Percentiles rank a stretch among this genome's conserved stretches.
phyloP scores from a whole-genome alignment of 2,113 vertebrate genomes.

The Dermatemys mawii region DNA sequence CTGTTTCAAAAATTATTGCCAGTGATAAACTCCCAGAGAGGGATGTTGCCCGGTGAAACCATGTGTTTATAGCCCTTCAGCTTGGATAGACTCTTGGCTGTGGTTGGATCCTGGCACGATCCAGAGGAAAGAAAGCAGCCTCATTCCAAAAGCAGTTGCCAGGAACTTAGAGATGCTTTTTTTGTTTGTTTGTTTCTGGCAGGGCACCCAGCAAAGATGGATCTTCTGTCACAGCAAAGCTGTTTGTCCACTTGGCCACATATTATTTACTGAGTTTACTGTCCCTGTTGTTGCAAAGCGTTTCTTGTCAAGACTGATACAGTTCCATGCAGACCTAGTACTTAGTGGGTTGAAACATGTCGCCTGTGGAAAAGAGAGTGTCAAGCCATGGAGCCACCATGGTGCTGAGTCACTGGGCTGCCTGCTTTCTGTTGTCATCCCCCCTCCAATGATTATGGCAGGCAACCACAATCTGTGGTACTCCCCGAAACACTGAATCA shows the following conservation, averaged over 20 bases:
- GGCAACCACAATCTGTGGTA: accelerated
- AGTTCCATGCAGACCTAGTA: background rate
- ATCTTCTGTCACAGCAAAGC: background rate
- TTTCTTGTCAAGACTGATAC: background rate
- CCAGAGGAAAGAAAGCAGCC: slow-evolving; percentile 7
- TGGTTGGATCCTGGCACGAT: background rate
- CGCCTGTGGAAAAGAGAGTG: background rate
- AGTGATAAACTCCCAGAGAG: slow-evolving; percentile 16
- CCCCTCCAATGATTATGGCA: background rate
- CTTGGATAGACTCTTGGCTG: slow-evolving; percentile 36
- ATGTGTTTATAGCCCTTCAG: slow-evolving; percentile 31
- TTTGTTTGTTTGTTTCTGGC: slow-evolving; percentile 18
- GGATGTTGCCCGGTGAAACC: slow-evolving; percentile 55
- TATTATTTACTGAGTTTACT: background rate
- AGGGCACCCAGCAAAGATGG: background rate
- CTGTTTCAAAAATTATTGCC: background rate
- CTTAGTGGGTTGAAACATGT: background rate
- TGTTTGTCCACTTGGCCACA: background rate
- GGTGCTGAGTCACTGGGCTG: background rate
- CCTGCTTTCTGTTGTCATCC: no score
- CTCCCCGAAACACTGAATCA: background rate
- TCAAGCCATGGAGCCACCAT: background rate
- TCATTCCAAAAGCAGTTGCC: background rate
- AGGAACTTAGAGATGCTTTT: slow-evolving; percentile 24
- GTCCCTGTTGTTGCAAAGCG: background rate